Evolutionary conservation across 1,140 invertebrate genomes (phyloP), one percentile per base, ranked within the genome.

Genomic region (Hyles euphorbiae): DNA sequence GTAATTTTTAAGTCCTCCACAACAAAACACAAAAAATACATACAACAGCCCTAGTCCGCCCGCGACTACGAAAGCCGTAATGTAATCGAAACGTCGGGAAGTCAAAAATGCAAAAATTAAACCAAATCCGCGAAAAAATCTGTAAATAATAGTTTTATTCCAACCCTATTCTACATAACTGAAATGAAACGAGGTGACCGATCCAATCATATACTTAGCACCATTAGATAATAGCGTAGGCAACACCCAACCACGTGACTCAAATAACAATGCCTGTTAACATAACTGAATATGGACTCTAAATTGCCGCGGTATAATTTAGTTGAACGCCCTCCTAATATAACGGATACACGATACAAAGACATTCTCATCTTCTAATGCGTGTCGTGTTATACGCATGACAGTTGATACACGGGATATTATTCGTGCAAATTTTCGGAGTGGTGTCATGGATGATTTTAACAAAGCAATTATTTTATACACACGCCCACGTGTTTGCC

Each of bases 281-380:
- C 36, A 54, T 12, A 34, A 34, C 53, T 54, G 22, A 22, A 22
- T 49, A 68, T 55, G 62, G 56, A 56, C 53, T 64, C 68, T 60
- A 71, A 74, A 71, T 71, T 68, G 63, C 60, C 52, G 55, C 62
- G 63, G 67, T 74, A 71, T 67, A 68, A 67, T 69, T 56, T 65
- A 59, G 63, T 63, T 63, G 56, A 46, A 49, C 49, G 51, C 51
- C 34, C 51, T 53, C 51, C 33, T 36, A 36, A 34, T 11, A 10
- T 46, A 46, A 46, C 22, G 22, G 22, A 22, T 22, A 22, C 22
- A 22, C 22, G 22, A 22, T 22, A 22, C 0, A 22, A 22, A 22
- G 22, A 22, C 22, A 22, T 22, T 22, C 22, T 22, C 22, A 22
- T 22, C 22, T 22, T 22, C 2, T 22, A 22, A 22, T 22, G 22